Evolutionary conservation across 2,797 vertebrate genomes (phyloP), one percentile per base, ranked within the genome.

Genomic region (Brachyalestes nurse): DNA sequence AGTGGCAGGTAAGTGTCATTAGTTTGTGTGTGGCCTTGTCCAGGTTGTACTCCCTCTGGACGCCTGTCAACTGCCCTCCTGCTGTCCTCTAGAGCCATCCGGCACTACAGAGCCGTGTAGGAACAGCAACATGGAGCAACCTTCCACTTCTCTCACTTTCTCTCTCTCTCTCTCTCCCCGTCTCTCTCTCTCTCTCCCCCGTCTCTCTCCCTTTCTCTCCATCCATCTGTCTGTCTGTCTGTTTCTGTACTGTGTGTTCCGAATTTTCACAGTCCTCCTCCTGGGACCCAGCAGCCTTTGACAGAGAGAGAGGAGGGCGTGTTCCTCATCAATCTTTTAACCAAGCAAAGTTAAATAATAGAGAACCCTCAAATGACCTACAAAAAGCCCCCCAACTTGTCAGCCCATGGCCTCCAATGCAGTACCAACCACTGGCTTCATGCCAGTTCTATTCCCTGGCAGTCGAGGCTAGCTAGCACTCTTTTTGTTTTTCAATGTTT

Each of bases 261-360:
- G 80, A 87, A 91, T 88, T 87, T 92, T 91, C 72, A 92, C 85
- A 2, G 17, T 55, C 40, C 77, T 40, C 38, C 85, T 89, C 66
- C 12, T 42, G 80, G 84, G 85, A 77, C 85, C 69, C 79, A 81
- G 85, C 78, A 82, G 86, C 84, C 84, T 53, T 79, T 86, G 84
- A 87, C 78, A 80, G 75, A 69, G 77, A 81, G 61, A 64, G 72
- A 79, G 62, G 53, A 80, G 81, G 83, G 76, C 75, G 70, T 90
- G 88, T 88, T 89, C 65, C 83, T 91, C 88, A 90, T 92, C 88
- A 87, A 88, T 92, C 86, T 88, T 92, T 92, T 80, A 91, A 75
- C 75, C 80, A 80, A 25, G 38, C 75, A 53, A n/a, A 58, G 40
- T 82, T 88, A 81, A 90, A 91, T 91, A 91, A 90, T 92, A 84